Evolutionary conservation across 2,797 vertebrate species (phyloP), one percentile per base, ranked within the genome.

Genomic region (Accipiter minullus): DNA sequence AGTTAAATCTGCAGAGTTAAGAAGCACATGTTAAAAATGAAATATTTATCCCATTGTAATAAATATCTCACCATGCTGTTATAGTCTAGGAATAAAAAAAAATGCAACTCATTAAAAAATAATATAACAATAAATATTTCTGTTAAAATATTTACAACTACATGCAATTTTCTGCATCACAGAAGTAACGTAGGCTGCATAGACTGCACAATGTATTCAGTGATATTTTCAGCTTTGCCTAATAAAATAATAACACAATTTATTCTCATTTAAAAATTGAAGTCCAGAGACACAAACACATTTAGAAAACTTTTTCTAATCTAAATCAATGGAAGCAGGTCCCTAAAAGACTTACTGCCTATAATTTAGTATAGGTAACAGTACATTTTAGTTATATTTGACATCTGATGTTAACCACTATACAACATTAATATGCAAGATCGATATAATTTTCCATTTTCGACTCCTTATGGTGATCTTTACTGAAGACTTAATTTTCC

Each of bases 141-240:
- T 81, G 84, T 87, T 73, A 26, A 93, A 95, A 91, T 91, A 95
- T 87, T 94, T 93, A 89, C 14, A 67, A 10, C 12, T 47, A 44
- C 29, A 38, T 56, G 20, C 5, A 82, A 34, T 44, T 72, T 69
- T 84, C 38, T 86, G 19, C 11, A 81, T 80, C 47, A 80, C 11
- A 80, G 17, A 84, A 69, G 5, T 52, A 53, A 42, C 14, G 11
- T 17, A 89, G 23, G 4, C 10, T 68, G 19, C 15, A 9, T 4
- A 77, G 40, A 7, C 4, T 47, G 18, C 42, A 22, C 12, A 48
- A 45, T 40, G 3, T 32, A 34, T 53, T 77, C 23, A 73, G 27
- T 56, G 67, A 52, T 80, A 77, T 73, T 88, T 82, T 94, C 32
- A 80, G 10, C 12, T 91, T 71, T 60, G 13, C 17, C 26, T 75